Evolutionary conservation across 2,113 vertebrate species (phyloP), one percentile per base, ranked within the genome.

Genomic region (Urocolius indicus): DNA sequence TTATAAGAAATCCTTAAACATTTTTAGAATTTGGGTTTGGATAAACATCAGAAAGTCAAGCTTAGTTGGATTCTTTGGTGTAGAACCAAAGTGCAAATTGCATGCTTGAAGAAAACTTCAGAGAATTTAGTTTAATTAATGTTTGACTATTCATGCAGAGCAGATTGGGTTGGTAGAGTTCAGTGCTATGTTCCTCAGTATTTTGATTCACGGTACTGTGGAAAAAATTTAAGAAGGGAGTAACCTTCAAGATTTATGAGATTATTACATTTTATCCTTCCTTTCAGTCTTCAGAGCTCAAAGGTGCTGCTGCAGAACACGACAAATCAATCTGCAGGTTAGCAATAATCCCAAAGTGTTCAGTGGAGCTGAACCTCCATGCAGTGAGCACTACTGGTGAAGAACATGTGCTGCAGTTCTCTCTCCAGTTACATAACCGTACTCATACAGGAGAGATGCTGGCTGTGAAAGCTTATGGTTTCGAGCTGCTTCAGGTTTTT

Each of bases 191-290:
- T 24, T 77, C 48, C 2, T 79, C 21, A 4, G 1, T 62, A 22
- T 65, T 93, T 38, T 34, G 46, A 95, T 66, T 69, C 71, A 52
- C 32, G 63, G 59, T 82, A 66, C 73, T 76, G 51, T 10, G 18
- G 32, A 69, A 79, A 73, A 82, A 80, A 74, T 30, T 79, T 41
- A 54, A 94, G 48, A 63, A 88, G 48, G 36, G 30, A 76, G 11
- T 54, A 87, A 79, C 71, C 58, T 66, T 90, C 36, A 58, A 85
- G 74, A 46, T 94, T 73, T 89, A 84, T 54, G 65, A 87, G 86
- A 91, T 82, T 85, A 86, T 81, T 87, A 57, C 6, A 32, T 93
- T 89, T 89, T 91, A 49, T 75, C 61, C 57, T 95, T 94, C 81
- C 81, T 95, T 79, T 94, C 49, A 66, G 46, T 27, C 32, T 32